Evolutionary conservation across 2,888 invertebrate species (phyloP).

Genomic region (Geophilus truncorum): DNA sequence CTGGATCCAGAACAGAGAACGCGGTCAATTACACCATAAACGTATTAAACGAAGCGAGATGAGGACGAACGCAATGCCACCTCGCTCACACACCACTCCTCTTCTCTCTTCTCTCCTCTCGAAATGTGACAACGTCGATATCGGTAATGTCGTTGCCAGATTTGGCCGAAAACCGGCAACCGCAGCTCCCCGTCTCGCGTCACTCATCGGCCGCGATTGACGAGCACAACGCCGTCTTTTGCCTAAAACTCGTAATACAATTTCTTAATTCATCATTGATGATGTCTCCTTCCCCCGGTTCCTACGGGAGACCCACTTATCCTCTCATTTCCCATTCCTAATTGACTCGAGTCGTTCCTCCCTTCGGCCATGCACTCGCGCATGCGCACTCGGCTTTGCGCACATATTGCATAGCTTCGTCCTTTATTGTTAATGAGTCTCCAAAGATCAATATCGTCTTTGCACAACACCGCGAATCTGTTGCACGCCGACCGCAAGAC

Average conservation of each 20-base stretch:
- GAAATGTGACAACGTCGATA: not conserved
- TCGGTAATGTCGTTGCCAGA: slow-evolving; percentile 11
- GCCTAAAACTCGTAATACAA: not conserved
- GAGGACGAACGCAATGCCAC: slow-evolving; percentile 10
- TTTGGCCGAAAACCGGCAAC: not conserved
- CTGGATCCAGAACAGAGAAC: slow-evolving; percentile 25
- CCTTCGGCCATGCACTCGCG: not conserved
- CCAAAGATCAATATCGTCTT: slow-evolving; percentile 19
- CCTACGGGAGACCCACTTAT: slow-evolving; percentile 29
- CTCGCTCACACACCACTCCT: not conserved
- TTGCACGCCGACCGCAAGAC: not conserved
- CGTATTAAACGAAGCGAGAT: slow-evolving; percentile 18
- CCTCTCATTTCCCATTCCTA: slow-evolving; percentile 22
- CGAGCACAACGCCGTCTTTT: not conserved
- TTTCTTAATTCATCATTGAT: slow-evolving; percentile 16
- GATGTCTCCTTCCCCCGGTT: not conserved
- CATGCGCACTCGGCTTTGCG: not conserved
- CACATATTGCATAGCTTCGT: not conserved
- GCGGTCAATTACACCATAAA: slow-evolving; percentile 29
- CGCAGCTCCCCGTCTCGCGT: too few species aligned
- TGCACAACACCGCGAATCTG: not conserved
- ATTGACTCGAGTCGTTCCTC: slow-evolving; percentile 19
- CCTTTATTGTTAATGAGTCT: slow-evolving; percentile 25
- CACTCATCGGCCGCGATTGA: not conserved
- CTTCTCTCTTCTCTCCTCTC: not conserved